Evolutionary conservation across 2,888 invertebrate species (phyloP).

Genomic region (Dascillus cervinus): DNA sequence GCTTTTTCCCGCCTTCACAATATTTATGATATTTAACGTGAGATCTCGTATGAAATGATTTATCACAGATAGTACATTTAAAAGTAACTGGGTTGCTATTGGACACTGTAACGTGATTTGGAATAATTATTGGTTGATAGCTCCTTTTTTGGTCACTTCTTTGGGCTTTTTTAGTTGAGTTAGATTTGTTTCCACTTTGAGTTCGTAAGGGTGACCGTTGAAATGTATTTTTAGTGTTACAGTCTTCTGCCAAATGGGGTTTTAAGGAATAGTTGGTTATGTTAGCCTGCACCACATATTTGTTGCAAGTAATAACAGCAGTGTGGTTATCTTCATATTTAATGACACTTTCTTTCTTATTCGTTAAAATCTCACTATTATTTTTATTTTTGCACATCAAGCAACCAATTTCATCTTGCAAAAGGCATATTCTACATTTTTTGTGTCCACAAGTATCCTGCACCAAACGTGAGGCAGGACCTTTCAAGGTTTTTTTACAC

Average conservation of each 20-base stretch:
- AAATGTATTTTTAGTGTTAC: background rate
- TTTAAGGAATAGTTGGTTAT: background rate
- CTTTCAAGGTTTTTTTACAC: constrained; percentile 50
- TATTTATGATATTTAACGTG: constrained; percentile 59
- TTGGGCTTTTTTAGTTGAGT: too few species aligned
- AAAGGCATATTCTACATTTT: constrained; percentile 65
- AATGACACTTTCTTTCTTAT: constrained; percentile 12
- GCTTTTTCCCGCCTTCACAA: constrained; percentile 49
- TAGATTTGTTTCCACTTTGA: too few species aligned
- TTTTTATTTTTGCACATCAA: constrained; percentile 42
- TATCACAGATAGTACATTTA: constrained; percentile 60
- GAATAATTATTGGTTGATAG: constrained; percentile 24
- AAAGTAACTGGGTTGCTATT: constrained; percentile 49
- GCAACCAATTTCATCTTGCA: constrained; percentile 60
- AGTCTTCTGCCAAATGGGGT: too few species aligned
- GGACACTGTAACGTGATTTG: constrained; percentile 31
- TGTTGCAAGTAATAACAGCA: constrained; percentile 33
- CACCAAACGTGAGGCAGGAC: constrained; percentile 55
- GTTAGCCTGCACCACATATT: too few species aligned
- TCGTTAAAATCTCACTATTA: constrained; percentile 6
- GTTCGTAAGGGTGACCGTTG: too few species aligned
- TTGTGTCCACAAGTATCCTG: constrained; percentile 68
- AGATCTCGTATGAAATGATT: constrained; percentile 59
- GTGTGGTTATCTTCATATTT: constrained; percentile 26
- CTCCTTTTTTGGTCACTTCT: background rate